Base-by-base conservation (phyloP, 2,888 invertebrate genomes). In the Tanypteryx hageni region DNA sequence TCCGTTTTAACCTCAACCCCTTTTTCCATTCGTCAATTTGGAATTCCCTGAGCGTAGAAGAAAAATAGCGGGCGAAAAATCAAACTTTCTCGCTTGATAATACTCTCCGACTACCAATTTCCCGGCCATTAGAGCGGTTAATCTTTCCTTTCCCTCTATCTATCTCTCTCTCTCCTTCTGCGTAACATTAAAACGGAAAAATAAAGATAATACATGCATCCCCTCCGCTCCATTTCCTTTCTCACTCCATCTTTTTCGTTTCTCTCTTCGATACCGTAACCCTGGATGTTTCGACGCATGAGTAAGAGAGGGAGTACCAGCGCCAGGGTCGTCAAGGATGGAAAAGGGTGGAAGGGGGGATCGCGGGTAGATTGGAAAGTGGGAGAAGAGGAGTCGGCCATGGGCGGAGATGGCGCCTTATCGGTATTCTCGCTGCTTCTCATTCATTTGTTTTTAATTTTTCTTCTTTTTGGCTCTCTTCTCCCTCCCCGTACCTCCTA, bases 71-170 rank as follows among this genome's bases (percentile, higher is more conserved):
- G 76, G 13, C 31, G 27, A 16, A 57, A 82, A 86, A 61, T 86
- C 86, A 61, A 61, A 61, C 27, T 61, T 61, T 58, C 58, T 61
- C 86, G 61, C 22, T 61, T 61, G 86, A 85, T 85, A 85, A 86
- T 86, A 27, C 61, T 61, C 86, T 59, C 8, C 10, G 59, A 31
- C 31, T 86, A 59, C 59, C 61, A 27, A 59, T 86, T 57, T 76
- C 22, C 86, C n/a, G 16, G 61, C 59, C 59, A 86, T 61, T 27
- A 57, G 86, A 61, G 61, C 59, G 59, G 58, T 86, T 86, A 86
- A 59, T 22, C 56, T 57, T 57, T 57, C 5, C 14, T 13, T 22
- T 18, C 4, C 61, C 61, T 27, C n/a, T 31, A 3, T 57, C 86
- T 22, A 57, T 85, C 86, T 31, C 44, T 44, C 44, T 44, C 44